phyloP scores from a whole-genome alignment of 2,113 vertebrate species.

The Carettochelys insculpta region DNA sequence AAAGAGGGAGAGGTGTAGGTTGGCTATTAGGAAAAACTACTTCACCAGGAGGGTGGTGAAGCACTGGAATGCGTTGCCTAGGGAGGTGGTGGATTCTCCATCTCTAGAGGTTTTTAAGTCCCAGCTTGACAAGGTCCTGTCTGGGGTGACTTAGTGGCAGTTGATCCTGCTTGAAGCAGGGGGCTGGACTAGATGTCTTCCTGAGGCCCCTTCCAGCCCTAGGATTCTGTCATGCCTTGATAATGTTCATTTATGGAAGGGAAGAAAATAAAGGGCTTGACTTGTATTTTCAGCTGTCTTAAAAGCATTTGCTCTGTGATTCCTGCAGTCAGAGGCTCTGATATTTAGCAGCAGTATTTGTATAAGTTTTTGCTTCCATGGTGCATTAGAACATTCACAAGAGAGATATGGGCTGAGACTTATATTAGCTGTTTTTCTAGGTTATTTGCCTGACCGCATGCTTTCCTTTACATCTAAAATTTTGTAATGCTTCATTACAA shows the following conservation, averaged over 20 bases:
- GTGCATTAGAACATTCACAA: neutral
- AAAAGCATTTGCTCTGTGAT: neutral
- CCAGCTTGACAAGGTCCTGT: too few species aligned
- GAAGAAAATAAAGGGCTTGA: neutral
- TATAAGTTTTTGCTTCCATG: neutral
- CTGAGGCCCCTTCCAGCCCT: too few species aligned
- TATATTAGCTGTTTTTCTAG: neutral
- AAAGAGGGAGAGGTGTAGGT: too few species aligned
- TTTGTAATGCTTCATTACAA: neutral
- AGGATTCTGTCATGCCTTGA: neutral
- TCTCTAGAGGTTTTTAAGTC: too few species aligned
- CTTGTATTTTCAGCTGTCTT: neutral
- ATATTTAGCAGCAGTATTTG: neutral
- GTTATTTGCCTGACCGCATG: neutral
- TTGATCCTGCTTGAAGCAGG: too few species aligned
- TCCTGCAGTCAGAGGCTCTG: neutral
- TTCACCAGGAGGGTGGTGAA: too few species aligned
- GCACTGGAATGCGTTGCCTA: too few species aligned
- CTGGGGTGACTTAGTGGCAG: too few species aligned
- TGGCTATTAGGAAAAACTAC: too few species aligned
- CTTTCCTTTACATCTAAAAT: neutral
- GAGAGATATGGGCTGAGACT: neutral
- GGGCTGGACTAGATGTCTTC: too few species aligned
- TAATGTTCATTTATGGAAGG: neutral
- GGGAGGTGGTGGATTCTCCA: too few species aligned